A percentile compares a stretch with the other conserved stretches of the same genome.
Conservation (phyloP, 2,113 vertebrate species). For the Chaetodon auriga region DNA sequence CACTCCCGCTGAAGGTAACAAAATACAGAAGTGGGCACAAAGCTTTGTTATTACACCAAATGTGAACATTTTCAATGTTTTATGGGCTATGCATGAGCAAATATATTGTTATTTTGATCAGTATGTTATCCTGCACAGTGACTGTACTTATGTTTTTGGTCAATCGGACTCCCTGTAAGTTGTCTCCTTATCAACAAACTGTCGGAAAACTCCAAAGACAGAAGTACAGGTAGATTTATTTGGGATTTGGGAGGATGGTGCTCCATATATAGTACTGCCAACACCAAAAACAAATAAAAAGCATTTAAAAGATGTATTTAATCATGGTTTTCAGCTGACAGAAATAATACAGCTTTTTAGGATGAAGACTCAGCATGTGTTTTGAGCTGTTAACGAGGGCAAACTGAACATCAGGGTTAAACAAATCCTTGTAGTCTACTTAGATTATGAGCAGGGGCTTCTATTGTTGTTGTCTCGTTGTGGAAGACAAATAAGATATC, state of each 20-base stretch:
- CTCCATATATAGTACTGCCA: neutral
- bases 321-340: neutral
- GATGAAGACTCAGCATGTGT: neutral
- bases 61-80: neutral
- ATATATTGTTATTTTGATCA: neutral
- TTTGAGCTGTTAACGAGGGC: neutral
- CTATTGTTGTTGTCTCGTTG: neutral
- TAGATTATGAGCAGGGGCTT: no score
- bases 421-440: neutral
- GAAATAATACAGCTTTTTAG: neutral
- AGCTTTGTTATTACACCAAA: neutral
- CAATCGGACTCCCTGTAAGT: neutral
- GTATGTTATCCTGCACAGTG: neutral
- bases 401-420: neutral
- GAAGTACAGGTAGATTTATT: neutral
- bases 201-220: neutral
- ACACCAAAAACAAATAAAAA: neutral
- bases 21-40: neutral
- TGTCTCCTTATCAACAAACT: neutral
- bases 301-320: neutral
- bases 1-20: neutral
- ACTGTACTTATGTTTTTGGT: neutral
- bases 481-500: neutral
- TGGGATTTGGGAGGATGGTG: neutral
- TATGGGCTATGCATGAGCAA: neutral